Evolutionary conservation across 2,888 invertebrate species (phyloP).

Genomic region (Caenorhabditis doughertyi): DNA sequence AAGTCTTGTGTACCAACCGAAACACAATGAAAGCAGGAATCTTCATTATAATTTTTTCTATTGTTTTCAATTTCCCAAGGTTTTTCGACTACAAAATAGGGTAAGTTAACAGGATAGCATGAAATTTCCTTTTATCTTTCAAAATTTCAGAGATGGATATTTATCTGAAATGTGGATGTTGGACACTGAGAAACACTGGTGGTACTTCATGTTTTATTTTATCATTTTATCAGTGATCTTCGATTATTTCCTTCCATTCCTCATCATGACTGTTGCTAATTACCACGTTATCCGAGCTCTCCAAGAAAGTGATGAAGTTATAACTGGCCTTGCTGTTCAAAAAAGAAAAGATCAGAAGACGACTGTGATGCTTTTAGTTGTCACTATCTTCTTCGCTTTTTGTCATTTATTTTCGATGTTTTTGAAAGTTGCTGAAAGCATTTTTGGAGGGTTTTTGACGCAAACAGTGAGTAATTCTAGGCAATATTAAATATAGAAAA

Average conservation of each 20-base stretch:
- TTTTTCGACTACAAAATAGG: slow-evolving; percentile 62
- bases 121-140: background rate
- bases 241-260: slow-evolving; percentile 58
- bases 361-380: slow-evolving; percentile 62
- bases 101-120: slow-evolving; percentile 15
- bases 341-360: slow-evolving; percentile 63
- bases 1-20: slow-evolving; percentile 59
- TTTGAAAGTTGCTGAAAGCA: slow-evolving; percentile 58
- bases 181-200: slow-evolving; percentile 61
- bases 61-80: slow-evolving; percentile 60
- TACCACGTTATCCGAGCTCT: slow-evolving; percentile 57
- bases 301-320: slow-evolving; percentile 56
- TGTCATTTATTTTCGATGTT: slow-evolving; percentile 62
- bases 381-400: slow-evolving; percentile 64
- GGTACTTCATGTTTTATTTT: slow-evolving; percentile 63
- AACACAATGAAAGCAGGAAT: slow-evolving; percentile 62
- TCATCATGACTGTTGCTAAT: slow-evolving; percentile 63
- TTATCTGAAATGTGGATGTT: slow-evolving; percentile 65
- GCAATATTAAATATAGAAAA: background rate
- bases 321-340: slow-evolving; percentile 55
- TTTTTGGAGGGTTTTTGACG: slow-evolving; percentile 58
- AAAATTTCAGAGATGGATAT: slow-evolving; percentile 52
- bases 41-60: slow-evolving; percentile 59
- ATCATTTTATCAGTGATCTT: slow-evolving; percentile 54
- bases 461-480: slow-evolving; percentile 45